Evolutionary conservation across 1,140 invertebrate species (phyloP).

Genomic region (Calephelis nemesis): DNA sequence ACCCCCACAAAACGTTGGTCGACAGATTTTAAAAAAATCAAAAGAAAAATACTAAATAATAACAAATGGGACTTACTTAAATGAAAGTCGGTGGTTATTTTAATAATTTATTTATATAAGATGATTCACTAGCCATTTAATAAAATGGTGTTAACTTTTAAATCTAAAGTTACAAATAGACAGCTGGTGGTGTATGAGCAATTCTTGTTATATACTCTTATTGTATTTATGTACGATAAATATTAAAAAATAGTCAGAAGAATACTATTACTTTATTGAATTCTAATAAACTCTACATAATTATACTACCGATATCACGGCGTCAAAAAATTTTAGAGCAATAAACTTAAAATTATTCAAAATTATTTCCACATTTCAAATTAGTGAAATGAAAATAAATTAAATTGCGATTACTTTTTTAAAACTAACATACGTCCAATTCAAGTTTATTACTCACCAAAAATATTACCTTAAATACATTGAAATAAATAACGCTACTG

Average conservation of each 20-base stretch:
- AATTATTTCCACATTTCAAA: background rate
- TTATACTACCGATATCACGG: background rate
- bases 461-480: no score
- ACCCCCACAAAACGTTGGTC: slow-evolving; percentile 62
- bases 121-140: slow-evolving; percentile 62
- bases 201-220: slow-evolving; percentile 46
- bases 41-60: slow-evolving; percentile 58
- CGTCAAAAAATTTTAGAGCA: background rate
- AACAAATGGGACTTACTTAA: slow-evolving; percentile 64
- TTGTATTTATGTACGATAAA: background rate
- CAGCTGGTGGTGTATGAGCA: slow-evolving; percentile 74
- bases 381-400: no score
- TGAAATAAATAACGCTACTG: no score
- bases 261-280: slow-evolving; percentile 3
- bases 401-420: no score
- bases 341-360: background rate
- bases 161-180: slow-evolving; percentile 56
- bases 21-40: slow-evolving; percentile 54
- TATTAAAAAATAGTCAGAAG: background rate
- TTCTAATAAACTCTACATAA: background rate
- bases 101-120: slow-evolving; percentile 63
- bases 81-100: slow-evolving; percentile 68
- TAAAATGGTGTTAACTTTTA: slow-evolving; percentile 50
- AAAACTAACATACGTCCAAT: no score
- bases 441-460: no score